A percentile compares a stretch with the other conserved stretches of the same genome.
Evolutionary conservation across 1,140 invertebrate genomes (phyloP).

Genomic region (Bombus turneri): DNA sequence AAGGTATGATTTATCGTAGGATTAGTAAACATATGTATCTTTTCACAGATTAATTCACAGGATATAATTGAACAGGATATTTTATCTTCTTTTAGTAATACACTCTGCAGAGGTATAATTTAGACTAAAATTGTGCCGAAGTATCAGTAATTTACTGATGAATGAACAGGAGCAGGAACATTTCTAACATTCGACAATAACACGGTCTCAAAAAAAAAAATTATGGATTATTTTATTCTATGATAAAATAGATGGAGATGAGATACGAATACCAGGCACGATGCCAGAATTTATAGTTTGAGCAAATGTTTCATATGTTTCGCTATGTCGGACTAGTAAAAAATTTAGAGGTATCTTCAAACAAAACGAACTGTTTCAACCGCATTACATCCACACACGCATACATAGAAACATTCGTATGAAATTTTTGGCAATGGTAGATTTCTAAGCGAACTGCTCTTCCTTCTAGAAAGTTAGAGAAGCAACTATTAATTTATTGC

Average conservation of each 20-base stretch:
- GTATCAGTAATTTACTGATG: neutral
- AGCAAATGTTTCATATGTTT: neutral
- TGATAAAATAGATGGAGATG: neutral
- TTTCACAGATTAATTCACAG: neutral
- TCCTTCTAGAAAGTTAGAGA: neutral
- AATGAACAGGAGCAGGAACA: neutral
- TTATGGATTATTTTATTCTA: neutral
- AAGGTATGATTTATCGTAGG: neutral
- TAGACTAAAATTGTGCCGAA: too few relatives aligned
- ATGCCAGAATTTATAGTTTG: slow-evolving; percentile 14
- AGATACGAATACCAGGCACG: slow-evolving; percentile 1
- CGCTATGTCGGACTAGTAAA: neutral
- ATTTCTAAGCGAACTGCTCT: neutral
- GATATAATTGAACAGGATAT: neutral
- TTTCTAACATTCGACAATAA: neutral
- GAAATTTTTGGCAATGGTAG: neutral
- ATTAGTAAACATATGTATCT: neutral
- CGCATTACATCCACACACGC: neutral
- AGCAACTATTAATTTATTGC: neutral
- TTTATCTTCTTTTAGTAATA: neutral
- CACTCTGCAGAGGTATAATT: neutral
- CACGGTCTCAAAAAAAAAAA: neutral
- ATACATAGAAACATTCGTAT: neutral
- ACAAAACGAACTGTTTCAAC: neutral
- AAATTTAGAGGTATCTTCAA: neutral